Base-by-base conservation (phyloP, 2,888 invertebrate species). In the Taphrorychus bicolor region DNA sequence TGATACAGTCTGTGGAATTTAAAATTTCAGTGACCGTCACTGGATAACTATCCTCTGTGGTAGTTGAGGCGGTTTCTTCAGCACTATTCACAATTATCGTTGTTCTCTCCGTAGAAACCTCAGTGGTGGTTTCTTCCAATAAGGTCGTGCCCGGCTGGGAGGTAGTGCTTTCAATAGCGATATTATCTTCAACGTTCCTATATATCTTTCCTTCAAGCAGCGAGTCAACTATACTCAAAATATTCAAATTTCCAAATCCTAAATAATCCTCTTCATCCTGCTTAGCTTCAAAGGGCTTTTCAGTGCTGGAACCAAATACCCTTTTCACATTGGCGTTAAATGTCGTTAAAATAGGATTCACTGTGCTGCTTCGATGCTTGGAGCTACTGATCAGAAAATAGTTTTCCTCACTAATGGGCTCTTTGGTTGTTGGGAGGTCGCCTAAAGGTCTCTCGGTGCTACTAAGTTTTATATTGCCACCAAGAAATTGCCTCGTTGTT, bases 1-100 rank as follows among this genome's bases (percentile, higher is more conserved):
- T 71, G 19, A 72, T 76, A 64, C 81, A 81, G 69, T 81, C 81
- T 1, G 80, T 80, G 0, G 79, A 76, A 59, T 79, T 81, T 2
- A 77, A 61, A 18, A 81, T 74, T n/a, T 78, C 75, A 54, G 72
- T 77, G 1, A 78, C 59, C 3, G 77, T 79, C n/a, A 77, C 73
- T 16, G 73, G 71, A 16, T 54, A 57, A 5, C 57, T 71, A 53
- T 70, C 71, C 68, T 69, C 56, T 22, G 57, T 57, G 23, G 69
- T 69, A 18, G 65, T 70, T 19, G 60, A 66, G n/a, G 69, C 62
- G 17, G 68, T 69, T 61, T 68, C 66, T 23, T 72, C 22, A 66
- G 56, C 5, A 66, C 23, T 11, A 21, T 42, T 59, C 40, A 21
- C 11, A 22, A 72, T 68, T 5, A 53, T 22, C 18, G 68, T 66